Evolutionary conservation across 2,888 invertebrate genomes (phyloP).

Genomic region (Carterocephalus palaemon): DNA sequence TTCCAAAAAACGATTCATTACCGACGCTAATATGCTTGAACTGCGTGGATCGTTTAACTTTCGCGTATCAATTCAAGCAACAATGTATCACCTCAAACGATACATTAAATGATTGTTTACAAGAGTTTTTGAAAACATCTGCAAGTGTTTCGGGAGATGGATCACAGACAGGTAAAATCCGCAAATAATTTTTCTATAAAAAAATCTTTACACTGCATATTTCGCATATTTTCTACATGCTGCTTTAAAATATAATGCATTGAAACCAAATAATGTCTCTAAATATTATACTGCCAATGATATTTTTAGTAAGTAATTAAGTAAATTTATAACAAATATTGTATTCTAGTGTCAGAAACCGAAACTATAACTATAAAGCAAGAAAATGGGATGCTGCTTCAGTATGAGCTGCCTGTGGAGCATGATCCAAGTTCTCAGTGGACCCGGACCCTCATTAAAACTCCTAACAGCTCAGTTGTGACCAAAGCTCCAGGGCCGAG

Average conservation of each 20-base stretch:
- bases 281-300: too few species aligned
- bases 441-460: conserved; percentile 56
- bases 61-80: conserved; percentile 72
- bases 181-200: too few species aligned
- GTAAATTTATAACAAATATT: background rate
- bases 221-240: too few species aligned
- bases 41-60: conserved; percentile 71
- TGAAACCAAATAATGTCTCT: too few species aligned
- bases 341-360: conserved; percentile 50
- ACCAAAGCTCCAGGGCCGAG: conserved; percentile 64
- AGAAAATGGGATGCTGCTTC: conserved; percentile 70
- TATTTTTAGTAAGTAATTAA: too few species aligned
- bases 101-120: conserved; percentile 70
- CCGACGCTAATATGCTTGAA: conserved; percentile 73
- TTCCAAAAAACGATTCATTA: conserved; percentile 65
- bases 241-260: conserved; percentile 21
- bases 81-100: conserved; percentile 72
- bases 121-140: conserved; percentile 66
- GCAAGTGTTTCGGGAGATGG: conserved; percentile 50
- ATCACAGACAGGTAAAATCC: conserved; percentile 48
- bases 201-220: too few species aligned
- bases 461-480: conserved; percentile 52
- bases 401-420: conserved; percentile 72
- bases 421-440: conserved; percentile 65
- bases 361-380: conserved; percentile 76